A percentile compares a stretch with the other conserved stretches of the same genome.
phyloP scores from a whole-genome alignment of 1,140 invertebrate genomes.

The Onthophagus taurus region DNA sequence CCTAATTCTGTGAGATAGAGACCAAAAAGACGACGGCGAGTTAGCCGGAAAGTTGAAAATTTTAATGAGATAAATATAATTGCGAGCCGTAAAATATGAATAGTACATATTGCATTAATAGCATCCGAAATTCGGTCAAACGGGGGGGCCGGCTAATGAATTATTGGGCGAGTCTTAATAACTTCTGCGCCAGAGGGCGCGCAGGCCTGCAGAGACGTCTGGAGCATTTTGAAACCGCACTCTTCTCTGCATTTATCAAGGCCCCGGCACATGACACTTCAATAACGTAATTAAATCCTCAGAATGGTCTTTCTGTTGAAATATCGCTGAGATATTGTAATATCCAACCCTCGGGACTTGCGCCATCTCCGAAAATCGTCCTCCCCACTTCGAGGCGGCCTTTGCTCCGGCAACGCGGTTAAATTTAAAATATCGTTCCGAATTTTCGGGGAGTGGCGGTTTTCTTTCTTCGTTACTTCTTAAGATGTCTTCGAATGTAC shows the following conservation, averaged over 20 bases:
- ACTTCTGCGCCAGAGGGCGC: constrained; percentile 21
- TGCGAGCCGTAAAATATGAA: neutral
- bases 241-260: constrained; percentile 35
- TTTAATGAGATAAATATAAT: neutral
- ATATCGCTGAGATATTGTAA: constrained; percentile 37
- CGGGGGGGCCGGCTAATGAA: constrained; percentile 22
- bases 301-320: constrained; percentile 35
- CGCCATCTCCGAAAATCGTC: no score
- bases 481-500: neutral
- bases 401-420: neutral
- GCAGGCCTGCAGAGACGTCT: constrained; percentile 19
- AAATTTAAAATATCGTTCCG: neutral
- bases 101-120: constrained; percentile 1
- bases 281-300: constrained; percentile 40
- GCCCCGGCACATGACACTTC: constrained; percentile 37
- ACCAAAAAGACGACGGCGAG: neutral
- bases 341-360: constrained; percentile 27
- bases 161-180: constrained; percentile 31
- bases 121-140: constrained; percentile 7
- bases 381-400: no score
- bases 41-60: neutral
- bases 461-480: neutral
- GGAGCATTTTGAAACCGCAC: constrained; percentile 21
- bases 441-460: neutral
- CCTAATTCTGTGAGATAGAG: neutral